Evolutionary conservation across 2,797 vertebrate genomes (phyloP).

Genomic region (Rhinella marina): DNA sequence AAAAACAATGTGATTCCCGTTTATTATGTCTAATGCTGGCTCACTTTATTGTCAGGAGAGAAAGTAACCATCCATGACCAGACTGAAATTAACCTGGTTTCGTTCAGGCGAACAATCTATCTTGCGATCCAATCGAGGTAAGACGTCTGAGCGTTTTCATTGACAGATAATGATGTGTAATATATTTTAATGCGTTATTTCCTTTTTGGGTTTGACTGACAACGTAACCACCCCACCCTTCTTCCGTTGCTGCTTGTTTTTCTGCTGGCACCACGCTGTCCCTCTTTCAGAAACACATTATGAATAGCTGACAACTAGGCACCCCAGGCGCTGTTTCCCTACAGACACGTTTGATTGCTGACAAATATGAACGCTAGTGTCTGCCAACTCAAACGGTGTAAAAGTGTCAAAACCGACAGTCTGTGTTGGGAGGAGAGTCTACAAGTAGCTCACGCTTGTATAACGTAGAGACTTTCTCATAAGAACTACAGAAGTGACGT

Average conservation of each 20-base stretch:
- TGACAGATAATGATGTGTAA: neutral
- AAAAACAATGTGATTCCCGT: no score
- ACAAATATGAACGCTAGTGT: slow-evolving; percentile 2
- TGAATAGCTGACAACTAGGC: slow-evolving; percentile 4
- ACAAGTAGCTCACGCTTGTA: neutral
- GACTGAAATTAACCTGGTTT: slow-evolving; percentile 96
- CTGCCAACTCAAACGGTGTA: slow-evolving; percentile 8
- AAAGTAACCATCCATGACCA: slow-evolving; percentile 95
- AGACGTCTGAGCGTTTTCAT: slow-evolving; percentile 18
- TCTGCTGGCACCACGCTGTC: neutral
- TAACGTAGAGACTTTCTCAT: neutral
- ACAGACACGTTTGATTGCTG: neutral
- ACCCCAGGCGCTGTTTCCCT: neutral
- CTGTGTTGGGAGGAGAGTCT: neutral
- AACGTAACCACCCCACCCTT: neutral
- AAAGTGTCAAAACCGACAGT: neutral
- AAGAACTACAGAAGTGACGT: neutral
- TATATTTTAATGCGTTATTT: neutral
- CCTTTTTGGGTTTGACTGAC: neutral
- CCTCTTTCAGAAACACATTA: neutral
- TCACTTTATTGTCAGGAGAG: slow-evolving; percentile 76
- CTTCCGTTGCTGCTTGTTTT: neutral
- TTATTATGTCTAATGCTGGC: slow-evolving; percentile 5
- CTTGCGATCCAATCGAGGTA: slow-evolving; percentile 98
- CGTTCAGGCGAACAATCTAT: slow-evolving; percentile 96